Conservation (phyloP, 2,888 invertebrate species). For the Phyllotreta cruciferae region DNA sequence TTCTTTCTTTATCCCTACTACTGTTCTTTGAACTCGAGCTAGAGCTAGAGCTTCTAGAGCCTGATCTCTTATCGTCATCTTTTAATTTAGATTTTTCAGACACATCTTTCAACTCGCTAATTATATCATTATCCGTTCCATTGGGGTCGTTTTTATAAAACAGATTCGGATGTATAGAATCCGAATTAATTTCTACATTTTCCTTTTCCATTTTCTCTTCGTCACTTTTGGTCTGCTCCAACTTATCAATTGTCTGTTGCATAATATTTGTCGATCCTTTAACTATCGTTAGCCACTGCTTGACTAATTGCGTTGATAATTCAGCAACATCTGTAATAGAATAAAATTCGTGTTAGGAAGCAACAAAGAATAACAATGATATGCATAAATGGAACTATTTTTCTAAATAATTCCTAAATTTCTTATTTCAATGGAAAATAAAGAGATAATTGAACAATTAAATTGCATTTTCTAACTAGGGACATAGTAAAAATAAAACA, state of each 20-base stretch:
- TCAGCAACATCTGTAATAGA: conserved; percentile 51
- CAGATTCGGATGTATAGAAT: conserved; percentile 46
- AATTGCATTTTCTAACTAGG: not conserved
- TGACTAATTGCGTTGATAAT: conserved; percentile 81
- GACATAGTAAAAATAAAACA: not conserved
- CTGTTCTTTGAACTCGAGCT: conserved; percentile 45
- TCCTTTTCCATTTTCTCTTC: conserved; percentile 13
- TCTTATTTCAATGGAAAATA: not conserved
- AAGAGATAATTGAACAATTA: not conserved
- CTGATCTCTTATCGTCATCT: conserved; percentile 34
- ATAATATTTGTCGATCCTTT: conserved; percentile 68
- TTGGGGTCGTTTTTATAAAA: conserved; percentile 62
- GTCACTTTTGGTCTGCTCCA: conserved; percentile 22
- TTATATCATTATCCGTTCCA: conserved; percentile 64
- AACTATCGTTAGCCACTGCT: conserved; percentile 89
- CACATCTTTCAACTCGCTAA: conserved; percentile 42
- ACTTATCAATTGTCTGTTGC: conserved; percentile 25
- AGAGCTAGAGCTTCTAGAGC: conserved; percentile 32
- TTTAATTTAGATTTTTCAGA: conserved; percentile 35
- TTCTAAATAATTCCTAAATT: not conserved
- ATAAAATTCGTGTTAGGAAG: not conserved
- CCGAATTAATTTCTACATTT: conserved; percentile 25
- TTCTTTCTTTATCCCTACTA: conserved; percentile 39
- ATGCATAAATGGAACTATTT: not conserved
- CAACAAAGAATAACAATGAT: not conserved